Evolutionary conservation across 2,888 invertebrate genomes (phyloP), one percentile per base, ranked within the genome.

Genomic region (Petrolisthes manimaculis): DNA sequence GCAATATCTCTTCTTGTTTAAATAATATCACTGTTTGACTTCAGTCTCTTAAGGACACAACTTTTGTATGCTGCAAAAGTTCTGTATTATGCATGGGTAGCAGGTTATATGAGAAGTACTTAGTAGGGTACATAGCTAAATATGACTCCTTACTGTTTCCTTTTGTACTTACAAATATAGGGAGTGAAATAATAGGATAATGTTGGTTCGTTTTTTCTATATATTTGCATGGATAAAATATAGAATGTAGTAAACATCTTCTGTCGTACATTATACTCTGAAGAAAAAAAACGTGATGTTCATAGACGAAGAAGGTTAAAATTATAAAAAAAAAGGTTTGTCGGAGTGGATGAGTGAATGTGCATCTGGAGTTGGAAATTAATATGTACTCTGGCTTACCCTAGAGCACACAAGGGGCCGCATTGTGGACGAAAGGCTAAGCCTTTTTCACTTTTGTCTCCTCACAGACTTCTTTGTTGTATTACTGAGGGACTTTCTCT

Each of bases 21-120:
- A 37, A 37, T 37, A 37, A 37, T 37, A 37, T 37, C 37, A 37
- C 37, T 37, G 37, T 37, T 37, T 83, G 87, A 87, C 87, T 87
- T 83, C 87, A 83, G 87, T 83, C 83, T 87, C 87, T 87, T 87
- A 87, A 83, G 83, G 87, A 87, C 87, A 83, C 87, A 83, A 87
- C 87, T 87, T 87, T 87, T 87, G 87, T 87, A 87, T 87, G 87
- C 83, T 69, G 87, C 87, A 87, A 87, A 87, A 87, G 83, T 87
- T 87, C 83, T 87, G 83, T 87, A 87, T 87, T 83, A 87, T 87
- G 87, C 87, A 87, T 87, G 87, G 87, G 87, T 87, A 87, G 87
- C 75, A 87, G 87, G 87, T 87, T 87, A 87, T 83, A 74, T 54
- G 74, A 84, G 75, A 87, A 87, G 87, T 87, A 87, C 87, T 87